These are phyloP conservation scores for Tromatobia lineatoria DNA, from an alignment of 2,888 invertebrate genomes.

Conservation along the genomic window DNA sequence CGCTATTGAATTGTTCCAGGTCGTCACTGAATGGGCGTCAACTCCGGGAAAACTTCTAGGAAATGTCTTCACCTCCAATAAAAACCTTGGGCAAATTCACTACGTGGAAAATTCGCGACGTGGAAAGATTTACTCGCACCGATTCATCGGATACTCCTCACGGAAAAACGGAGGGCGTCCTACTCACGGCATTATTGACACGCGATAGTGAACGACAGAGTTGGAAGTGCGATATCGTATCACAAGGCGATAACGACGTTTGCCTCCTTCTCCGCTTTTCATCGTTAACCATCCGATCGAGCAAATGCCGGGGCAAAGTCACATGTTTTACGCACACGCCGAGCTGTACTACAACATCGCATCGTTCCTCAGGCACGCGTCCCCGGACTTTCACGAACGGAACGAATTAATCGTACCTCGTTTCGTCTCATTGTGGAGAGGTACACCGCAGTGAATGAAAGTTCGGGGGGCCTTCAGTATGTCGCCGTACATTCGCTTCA, in stretches of 20 bases:
- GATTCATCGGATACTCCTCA: background rate
- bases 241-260: slow-evolving; percentile 60
- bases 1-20: background rate
- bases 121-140: background rate
- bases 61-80: background rate
- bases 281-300: slow-evolving; percentile 4
- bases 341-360: background rate
- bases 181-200: slow-evolving; percentile 56
- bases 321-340: slow-evolving; percentile 12
- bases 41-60: background rate
- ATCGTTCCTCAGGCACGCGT: background rate
- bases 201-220: slow-evolving; percentile 48
- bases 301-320: slow-evolving; percentile 33
- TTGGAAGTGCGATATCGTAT: slow-evolving; percentile 57
- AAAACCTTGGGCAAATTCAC: too few species aligned
- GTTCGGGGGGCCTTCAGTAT: slow-evolving; percentile 9
- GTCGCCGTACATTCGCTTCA: background rate
- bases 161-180: background rate
- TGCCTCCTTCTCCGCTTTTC: background rate
- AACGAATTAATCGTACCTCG: slow-evolving; percentile 36
- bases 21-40: background rate
- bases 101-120: background rate
- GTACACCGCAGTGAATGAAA: slow-evolving; percentile 25
- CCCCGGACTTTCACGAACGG: slow-evolving; percentile 22
- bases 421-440: slow-evolving; percentile 7